Evolutionary conservation across 2,888 invertebrate genomes (phyloP).

Genomic region (Monochamus alternatus): DNA sequence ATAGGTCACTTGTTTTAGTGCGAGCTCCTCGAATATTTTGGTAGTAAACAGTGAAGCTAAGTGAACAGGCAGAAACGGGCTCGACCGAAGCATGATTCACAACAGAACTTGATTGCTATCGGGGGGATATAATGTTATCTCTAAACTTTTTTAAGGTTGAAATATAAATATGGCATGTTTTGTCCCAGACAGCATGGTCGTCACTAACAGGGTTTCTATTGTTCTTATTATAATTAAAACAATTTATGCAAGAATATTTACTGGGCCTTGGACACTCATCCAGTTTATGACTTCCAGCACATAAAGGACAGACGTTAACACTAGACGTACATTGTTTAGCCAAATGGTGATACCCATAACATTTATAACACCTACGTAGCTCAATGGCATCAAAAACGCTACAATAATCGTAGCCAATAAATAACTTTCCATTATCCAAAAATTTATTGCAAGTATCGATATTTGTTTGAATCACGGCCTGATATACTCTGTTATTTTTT

Average conservation of each 20-base stretch:
- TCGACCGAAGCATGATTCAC: too few relatives aligned
- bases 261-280: not conserved
- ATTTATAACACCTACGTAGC: not conserved
- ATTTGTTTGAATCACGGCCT: not conserved
- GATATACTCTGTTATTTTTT: not conserved
- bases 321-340: not conserved
- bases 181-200: too few relatives aligned
- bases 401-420: conserved; percentile 5
- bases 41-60: too few relatives aligned
- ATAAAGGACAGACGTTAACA: not conserved
- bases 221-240: too few relatives aligned
- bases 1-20: too few relatives aligned
- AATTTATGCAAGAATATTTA: not conserved
- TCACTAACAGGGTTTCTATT: too few relatives aligned
- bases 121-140: too few relatives aligned
- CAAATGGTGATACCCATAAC: not conserved
- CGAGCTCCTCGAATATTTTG: too few relatives aligned
- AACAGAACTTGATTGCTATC: too few relatives aligned
- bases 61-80: too few relatives aligned
- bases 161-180: too few relatives aligned
- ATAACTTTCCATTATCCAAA: not conserved
- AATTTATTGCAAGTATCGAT: not conserved
- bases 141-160: too few relatives aligned
- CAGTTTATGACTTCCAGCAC: not conserved
- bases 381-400: not conserved